phyloP scores from a whole-genome alignment of 2,888 invertebrate genomes.

The Cordilura impudica region DNA sequence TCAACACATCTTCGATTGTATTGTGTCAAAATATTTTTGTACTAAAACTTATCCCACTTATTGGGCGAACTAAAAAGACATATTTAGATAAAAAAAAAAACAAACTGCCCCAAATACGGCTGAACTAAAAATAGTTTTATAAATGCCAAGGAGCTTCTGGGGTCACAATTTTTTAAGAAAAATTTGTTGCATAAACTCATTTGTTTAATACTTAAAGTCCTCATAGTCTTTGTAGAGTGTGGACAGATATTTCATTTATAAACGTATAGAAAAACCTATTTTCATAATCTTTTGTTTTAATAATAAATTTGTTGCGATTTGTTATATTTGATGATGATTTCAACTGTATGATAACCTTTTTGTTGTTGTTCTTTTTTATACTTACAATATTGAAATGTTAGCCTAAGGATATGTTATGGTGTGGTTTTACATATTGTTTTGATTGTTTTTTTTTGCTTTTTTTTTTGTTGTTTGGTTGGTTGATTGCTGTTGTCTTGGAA shows the following conservation, averaged over 20 bases:
- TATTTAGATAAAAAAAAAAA: too few relatives aligned
- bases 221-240: too few relatives aligned
- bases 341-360: conserved; percentile 60
- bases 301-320: conserved; percentile 58
- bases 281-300: conserved; percentile 46
- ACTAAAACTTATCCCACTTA: too few relatives aligned
- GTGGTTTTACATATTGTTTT: conserved; percentile 51
- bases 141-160: too few relatives aligned
- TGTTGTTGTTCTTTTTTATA: not conserved
- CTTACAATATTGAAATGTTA: conserved; percentile 35
- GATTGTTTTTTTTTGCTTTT: conserved; percentile 12
- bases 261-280: too few relatives aligned
- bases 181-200: too few relatives aligned
- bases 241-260: too few relatives aligned
- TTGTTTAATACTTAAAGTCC: too few relatives aligned
- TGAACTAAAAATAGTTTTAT: too few relatives aligned
- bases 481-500: conserved; percentile 9
- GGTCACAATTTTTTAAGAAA: too few relatives aligned
- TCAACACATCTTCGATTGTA: conserved; percentile 3
- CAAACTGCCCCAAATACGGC: too few relatives aligned
- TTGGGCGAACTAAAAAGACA: too few relatives aligned
- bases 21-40: not conserved
- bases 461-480: not conserved
- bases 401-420: conserved; percentile 56
- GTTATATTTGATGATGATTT: conserved; percentile 54